phyloP scores from a whole-genome alignment of 2,113 vertebrate species.

The Ardeotis arabs region DNA sequence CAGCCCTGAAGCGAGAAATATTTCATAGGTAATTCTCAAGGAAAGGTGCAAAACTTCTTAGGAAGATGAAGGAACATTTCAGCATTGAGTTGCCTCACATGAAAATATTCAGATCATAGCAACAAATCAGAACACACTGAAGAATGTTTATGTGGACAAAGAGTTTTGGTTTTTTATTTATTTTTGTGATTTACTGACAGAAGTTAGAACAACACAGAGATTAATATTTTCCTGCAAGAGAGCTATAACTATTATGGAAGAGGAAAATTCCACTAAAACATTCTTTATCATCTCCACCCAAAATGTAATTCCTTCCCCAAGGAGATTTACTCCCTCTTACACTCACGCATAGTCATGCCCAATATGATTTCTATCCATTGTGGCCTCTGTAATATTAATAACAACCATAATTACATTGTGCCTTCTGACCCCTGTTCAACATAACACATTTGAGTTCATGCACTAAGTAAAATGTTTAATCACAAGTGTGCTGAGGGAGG shows the following conservation, averaged over 20 bases:
- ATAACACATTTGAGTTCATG: constrained; percentile 35
- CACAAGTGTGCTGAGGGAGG: not conserved
- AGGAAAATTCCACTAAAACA: not conserved
- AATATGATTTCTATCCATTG: not conserved
- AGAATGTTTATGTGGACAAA: not conserved
- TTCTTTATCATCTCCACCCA: not conserved
- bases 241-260: not conserved
- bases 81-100: not conserved
- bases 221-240: not conserved
- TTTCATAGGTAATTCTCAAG: not conserved
- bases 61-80: not conserved
- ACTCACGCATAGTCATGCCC: not conserved
- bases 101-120: not conserved
- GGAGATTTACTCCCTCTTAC: not conserved
- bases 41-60: not conserved
- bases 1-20: not conserved
- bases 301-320: not conserved
- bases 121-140: not conserved
- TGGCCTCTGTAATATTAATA: constrained; percentile 31
- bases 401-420: constrained; percentile 34
- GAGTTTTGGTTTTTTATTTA: not conserved
- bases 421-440: constrained; percentile 51
- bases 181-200: not conserved
- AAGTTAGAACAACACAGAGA: not conserved
- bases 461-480: constrained; percentile 47